Conservation (phyloP, 2,888 invertebrate genomes). For the Euplagia quadripunctaria region DNA sequence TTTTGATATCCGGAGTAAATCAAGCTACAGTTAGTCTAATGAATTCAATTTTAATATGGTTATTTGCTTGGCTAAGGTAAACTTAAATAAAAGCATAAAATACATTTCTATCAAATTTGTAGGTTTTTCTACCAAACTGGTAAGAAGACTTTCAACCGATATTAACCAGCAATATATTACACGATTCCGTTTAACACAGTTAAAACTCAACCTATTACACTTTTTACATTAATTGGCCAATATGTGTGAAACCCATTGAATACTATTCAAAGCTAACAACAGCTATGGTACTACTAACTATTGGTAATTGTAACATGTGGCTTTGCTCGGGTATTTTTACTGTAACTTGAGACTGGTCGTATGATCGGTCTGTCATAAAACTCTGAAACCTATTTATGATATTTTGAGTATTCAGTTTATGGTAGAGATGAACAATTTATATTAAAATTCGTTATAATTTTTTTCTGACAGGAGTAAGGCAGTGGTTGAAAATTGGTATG, state of each 20-base stretch:
- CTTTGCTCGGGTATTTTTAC: constrained; percentile 1
- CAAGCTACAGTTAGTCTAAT: not conserved
- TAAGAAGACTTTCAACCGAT: not conserved
- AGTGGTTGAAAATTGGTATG: not conserved
- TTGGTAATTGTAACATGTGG: not conserved
- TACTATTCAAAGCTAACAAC: constrained; percentile 4
- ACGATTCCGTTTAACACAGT: not conserved
- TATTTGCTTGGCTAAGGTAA: not conserved
- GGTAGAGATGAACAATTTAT: not conserved
- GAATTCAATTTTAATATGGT: not conserved
- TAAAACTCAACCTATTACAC: not conserved
- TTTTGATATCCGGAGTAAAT: not conserved
- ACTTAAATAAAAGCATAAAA: no score
- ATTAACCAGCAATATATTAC: not conserved
- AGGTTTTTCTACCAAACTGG: not conserved
- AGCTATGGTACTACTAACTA: constrained; percentile 4
- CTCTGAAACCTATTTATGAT: not conserved
- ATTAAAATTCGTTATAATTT: no score
- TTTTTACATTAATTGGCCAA: not conserved
- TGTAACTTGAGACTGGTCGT: not conserved
- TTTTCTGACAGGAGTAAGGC: not conserved
- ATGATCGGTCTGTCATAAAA: not conserved
- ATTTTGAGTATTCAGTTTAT: not conserved
- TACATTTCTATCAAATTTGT: not conserved
- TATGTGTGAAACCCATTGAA: not conserved